Conservation (phyloP, 2,113 vertebrate genomes). For the Panthera uncia region DNA sequence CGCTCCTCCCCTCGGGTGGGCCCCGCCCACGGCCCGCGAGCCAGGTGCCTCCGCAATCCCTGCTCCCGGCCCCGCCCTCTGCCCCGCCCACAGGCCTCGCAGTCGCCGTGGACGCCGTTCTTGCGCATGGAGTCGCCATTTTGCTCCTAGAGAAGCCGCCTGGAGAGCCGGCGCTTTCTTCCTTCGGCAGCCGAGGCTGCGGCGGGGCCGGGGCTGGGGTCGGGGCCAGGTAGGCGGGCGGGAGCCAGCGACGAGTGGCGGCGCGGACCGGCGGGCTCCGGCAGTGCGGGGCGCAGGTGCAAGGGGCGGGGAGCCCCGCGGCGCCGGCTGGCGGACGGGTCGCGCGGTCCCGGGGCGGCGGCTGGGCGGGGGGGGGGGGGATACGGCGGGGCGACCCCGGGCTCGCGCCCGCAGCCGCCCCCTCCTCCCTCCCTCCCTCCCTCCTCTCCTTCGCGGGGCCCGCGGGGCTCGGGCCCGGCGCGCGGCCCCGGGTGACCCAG, state of each 20-base stretch:
- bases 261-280: conserved; percentile 63
- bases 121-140: conserved; percentile 77
- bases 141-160: conserved; percentile 62
- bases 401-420: not conserved
- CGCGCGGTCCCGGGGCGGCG: not conserved
- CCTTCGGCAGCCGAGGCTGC: conserved; percentile 65
- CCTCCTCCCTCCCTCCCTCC: not conserved
- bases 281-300: conserved; percentile 34
- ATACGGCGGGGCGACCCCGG: conserved; percentile 55
- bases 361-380: conserved; percentile 55
- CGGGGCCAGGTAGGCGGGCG: conserved; percentile 75
- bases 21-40: not conserved
- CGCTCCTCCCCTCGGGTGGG: rapidly evolving
- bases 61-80: not conserved
- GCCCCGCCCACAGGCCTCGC: conserved; percentile 30
- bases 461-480: conserved; percentile 11
- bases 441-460: not conserved
- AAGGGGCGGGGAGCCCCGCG: not conserved
- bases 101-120: not conserved
- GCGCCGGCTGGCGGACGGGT: not conserved
- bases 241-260: conserved; percentile 36
- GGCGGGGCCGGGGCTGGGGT: conserved; percentile 68
- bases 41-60: not conserved
- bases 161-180: not conserved
- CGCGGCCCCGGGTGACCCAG: too few species aligned